Conservation (phyloP, 2,113 vertebrate species). For the Nanorana parkeri region DNA sequence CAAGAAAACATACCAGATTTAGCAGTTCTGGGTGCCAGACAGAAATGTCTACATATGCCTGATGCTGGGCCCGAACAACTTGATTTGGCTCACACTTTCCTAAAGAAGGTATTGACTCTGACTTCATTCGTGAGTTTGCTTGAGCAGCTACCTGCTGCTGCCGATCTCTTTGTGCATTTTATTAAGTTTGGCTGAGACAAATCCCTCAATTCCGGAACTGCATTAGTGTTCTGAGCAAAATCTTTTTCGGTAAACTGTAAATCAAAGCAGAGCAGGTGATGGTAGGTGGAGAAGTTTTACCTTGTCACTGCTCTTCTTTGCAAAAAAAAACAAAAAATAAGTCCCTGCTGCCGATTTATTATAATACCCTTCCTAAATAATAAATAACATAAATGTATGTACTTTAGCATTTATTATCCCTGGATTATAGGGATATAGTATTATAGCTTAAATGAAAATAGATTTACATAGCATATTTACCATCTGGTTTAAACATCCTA, state of each 20-base stretch:
- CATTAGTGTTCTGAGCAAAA: conserved; percentile 36
- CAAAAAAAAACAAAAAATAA: neutral
- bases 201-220: conserved; percentile 50
- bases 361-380: too few species aligned
- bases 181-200: conserved; percentile 60
- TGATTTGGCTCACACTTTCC: conserved; percentile 78
- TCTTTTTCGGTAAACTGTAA: conserved; percentile 18
- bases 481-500: too few species aligned
- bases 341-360: too few species aligned
- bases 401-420: too few species aligned
- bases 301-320: neutral
- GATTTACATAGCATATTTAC: too few species aligned
- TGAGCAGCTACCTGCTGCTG: conserved; percentile 76
- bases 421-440: too few species aligned
- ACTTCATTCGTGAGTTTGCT: conserved; percentile 71
- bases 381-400: too few species aligned
- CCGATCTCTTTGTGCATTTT: conserved; percentile 65
- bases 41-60: conserved; percentile 81
- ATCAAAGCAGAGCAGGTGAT: neutral
- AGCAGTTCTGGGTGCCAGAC: conserved; percentile 78
- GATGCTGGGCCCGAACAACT: conserved; percentile 81
- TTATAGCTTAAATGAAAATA: too few species aligned
- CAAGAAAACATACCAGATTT: conserved; percentile 82
- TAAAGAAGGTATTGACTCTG: conserved; percentile 78
- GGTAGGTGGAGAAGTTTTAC: neutral